Evolutionary conservation across 2,797 vertebrate species (phyloP).

Genomic region (Carcharodon carcharias): DNA sequence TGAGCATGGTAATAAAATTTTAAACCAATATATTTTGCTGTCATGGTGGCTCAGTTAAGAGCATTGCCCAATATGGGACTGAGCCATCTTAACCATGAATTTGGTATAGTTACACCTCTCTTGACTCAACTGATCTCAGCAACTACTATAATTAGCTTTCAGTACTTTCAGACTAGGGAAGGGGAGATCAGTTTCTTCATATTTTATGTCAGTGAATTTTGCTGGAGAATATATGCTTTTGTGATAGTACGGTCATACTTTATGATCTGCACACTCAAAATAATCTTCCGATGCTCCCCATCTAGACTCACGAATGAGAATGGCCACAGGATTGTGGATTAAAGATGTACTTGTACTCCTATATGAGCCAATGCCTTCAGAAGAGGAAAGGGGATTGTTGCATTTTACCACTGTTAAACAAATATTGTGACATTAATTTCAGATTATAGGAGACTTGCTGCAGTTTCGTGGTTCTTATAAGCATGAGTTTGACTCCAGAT

Average conservation of each 20-base stretch:
- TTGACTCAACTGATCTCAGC: background rate
- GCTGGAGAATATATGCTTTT: background rate
- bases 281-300: background rate
- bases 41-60: background rate
- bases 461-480: conserved; percentile 95
- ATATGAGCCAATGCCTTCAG: background rate
- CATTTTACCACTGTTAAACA: background rate
- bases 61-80: background rate
- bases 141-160: background rate
- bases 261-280: background rate
- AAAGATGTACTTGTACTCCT: background rate
- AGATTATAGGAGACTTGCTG: conserved; percentile 91
- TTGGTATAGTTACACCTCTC: background rate
- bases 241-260: background rate
- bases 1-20: conserved; percentile 47
- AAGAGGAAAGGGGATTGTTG: background rate
- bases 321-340: background rate
- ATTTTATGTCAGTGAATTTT: background rate
- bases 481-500: conserved; percentile 93
- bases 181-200: background rate
- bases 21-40: background rate
- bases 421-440: conserved; percentile 41
- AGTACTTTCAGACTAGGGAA: background rate
- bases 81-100: background rate
- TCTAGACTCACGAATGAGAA: background rate